Evolutionary conservation across 2,797 vertebrate genomes (phyloP), one percentile per base, ranked within the genome.

Genomic region (Ateles fusciceps): DNA sequence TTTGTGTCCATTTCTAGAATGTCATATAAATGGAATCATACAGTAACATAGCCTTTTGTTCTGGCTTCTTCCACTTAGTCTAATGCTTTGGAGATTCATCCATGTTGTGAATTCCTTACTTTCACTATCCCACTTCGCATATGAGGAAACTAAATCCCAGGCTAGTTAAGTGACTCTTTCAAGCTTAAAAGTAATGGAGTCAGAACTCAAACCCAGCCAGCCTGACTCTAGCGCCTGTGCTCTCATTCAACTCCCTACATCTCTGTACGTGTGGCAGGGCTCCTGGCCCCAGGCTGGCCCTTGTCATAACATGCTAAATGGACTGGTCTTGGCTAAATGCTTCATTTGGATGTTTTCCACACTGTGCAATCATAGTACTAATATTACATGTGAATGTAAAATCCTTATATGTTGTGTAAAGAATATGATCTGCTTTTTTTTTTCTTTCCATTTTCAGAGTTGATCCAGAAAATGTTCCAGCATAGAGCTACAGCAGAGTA

Each of bases 121-220:
- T 93, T 79, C 50, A 90, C 86, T n/a, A 92, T 48, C 71, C 39
- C 68, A 64, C 39, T 86, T 80, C 59, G 50, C 17, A n/a, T n/a
- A 55, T 5, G 4, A 64, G 19, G 84, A 50, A 85, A 76, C 61
- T 9, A 80, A 94, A 61, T 89, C 68, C 57, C 85, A 85, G 44
- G 24, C n/a, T 91, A 52, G 61, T 17, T 48, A 57, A 96, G 75
- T 61, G 93, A 96, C 75, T 95, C 89, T 55, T 42, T 89, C 68
- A 22, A 36, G 39, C 39, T 80, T 87, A 8, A 83, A 83, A 84
- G 44, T 71, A 50, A 79, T 48, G 4, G 72, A 94, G 44, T 26
- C 61, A 55, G 89, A 64, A 85, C 24, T 93, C 48, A 30, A 36
- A 57, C 4, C 30, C 19, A 84, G 80, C 17, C 79, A 28, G 89